Conservation (phyloP, 2,113 vertebrate genomes). For the Accipiter virgatus region DNA sequence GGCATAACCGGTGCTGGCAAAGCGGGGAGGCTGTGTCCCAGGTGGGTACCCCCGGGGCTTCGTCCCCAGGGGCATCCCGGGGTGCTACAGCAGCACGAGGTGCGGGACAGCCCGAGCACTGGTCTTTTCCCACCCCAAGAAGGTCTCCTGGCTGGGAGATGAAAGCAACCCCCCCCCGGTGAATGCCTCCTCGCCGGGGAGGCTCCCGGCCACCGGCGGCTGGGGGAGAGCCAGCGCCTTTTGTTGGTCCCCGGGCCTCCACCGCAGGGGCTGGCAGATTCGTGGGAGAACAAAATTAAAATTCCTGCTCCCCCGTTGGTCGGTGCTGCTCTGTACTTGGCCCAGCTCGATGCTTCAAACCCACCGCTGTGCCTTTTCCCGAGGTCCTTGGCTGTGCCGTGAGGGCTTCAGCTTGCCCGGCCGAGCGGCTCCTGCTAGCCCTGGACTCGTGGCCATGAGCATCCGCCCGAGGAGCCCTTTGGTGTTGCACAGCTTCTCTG, state of each 20-base stretch:
- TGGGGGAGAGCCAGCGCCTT: conserved; percentile 9
- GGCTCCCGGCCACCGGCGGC: not conserved
- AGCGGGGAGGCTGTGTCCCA: not conserved
- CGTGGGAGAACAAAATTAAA: not conserved
- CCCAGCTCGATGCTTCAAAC: not conserved
- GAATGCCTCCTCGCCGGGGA: not conserved
- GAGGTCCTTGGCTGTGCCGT: not conserved
- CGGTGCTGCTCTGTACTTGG: not conserved
- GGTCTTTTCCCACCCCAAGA: not conserved
- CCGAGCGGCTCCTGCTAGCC: not conserved
- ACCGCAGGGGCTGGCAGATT: not conserved
- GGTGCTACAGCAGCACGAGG: not conserved
- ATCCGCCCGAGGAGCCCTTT: not conserved
- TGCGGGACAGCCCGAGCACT: accelerated
- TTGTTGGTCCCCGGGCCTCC: conserved; percentile 4
- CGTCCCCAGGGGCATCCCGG: accelerated
- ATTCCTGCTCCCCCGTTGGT: not conserved
- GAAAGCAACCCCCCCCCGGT: not conserved
- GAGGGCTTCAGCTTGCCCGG: accelerated
- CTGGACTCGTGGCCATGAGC: not conserved
- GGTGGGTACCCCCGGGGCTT: not conserved
- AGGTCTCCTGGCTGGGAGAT: not conserved
- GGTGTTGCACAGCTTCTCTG: accelerated
- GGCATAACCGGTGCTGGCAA: not conserved
- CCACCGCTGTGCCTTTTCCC: not conserved